Evolutionary conservation across 2,888 invertebrate species (phyloP), one percentile per base, ranked within the genome.

Genomic region (Drymonia ruficornis): DNA sequence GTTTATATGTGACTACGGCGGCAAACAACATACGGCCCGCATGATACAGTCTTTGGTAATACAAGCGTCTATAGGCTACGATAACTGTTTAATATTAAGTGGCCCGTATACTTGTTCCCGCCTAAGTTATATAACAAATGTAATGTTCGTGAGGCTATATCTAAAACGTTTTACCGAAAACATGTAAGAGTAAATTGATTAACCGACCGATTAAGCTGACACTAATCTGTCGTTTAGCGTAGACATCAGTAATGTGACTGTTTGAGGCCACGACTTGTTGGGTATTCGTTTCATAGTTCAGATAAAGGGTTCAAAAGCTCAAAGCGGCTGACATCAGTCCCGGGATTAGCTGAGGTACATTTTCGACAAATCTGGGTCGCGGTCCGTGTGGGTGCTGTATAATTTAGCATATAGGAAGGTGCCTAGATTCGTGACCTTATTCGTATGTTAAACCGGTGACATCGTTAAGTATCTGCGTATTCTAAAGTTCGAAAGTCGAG

Each of bases 221-320:
- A 6, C 9, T 44, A 52, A 51, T 52, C 34, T 31, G 48, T 54
- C 28, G 46, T 19, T 56, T 49, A 67, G 55, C 55, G 53, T 50
- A 31, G 52, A 63, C 49, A 53, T 38, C 34, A 38, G 43, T 13
- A 48, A 18, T 52, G 47, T 48, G 38, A 54, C 28, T 5, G 19
- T 18, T 29, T 28, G 48, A 44, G 47, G 55, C 57, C 43, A 48
- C 19, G 49, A 47, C 54, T 63, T 47, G 45, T 67, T 54, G 54
- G 31, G 40, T 61, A 61, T 61, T 64, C 61, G 51, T 42, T 54
- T 56, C 61, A 18, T 61, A 51, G 64, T 64, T 51, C 34, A 53
- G 47, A 50, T 58, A 52, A 54, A 58, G 56, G 55, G 56, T 52
- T 64, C 61, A 68, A 64, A 66, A 65, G 65, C 52, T 53, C 34